A percentile compares a stretch with the other conserved stretches of the same genome.
These are phyloP conservation scores for Molossus molossus DNA, from an alignment of 2,797 vertebrate genomes.

Conservation along the genomic window DNA sequence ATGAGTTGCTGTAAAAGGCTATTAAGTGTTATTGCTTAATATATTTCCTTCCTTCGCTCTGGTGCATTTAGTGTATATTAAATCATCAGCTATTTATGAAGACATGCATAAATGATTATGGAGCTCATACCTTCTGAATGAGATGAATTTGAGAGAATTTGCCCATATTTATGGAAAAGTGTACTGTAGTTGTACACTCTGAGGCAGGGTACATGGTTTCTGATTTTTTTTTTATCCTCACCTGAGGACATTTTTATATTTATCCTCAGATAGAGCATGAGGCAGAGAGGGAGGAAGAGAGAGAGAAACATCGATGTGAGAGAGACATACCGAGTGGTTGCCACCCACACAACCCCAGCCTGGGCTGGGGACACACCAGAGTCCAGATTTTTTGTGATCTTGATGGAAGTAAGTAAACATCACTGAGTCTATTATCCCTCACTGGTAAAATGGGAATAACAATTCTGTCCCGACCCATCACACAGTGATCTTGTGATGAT, in stretches of 20 bases:
- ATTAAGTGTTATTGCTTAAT: slow-evolving; percentile 22
- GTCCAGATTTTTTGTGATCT: slow-evolving; percentile 16
- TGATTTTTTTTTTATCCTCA: no score
- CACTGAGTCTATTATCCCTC: slow-evolving; percentile 1
- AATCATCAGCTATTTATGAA: not conserved
- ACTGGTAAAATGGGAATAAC: not conserved
- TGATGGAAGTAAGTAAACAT: not conserved
- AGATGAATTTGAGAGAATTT: slow-evolving; percentile 27
- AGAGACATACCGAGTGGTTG: no score
- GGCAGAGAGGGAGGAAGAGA: no score
- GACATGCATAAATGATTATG: not conserved
- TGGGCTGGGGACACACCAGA: no score
- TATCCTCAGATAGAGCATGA: no score
- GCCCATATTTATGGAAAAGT: not conserved
- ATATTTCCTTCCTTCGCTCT: slow-evolving; percentile 22
- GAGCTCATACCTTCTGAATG: not conserved
- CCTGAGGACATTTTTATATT: no score
- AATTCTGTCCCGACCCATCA: not conserved
- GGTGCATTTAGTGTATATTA: not conserved
- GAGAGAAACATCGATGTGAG: no score
- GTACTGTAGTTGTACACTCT: not conserved
- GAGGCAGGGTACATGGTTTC: not conserved
- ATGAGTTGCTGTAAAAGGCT: not conserved
- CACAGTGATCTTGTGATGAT: not conserved
- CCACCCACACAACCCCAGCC: no score